Evolutionary conservation across 2,797 vertebrate genomes (phyloP), one percentile per base, ranked within the genome.

Genomic region (Bradypus variegatus): DNA sequence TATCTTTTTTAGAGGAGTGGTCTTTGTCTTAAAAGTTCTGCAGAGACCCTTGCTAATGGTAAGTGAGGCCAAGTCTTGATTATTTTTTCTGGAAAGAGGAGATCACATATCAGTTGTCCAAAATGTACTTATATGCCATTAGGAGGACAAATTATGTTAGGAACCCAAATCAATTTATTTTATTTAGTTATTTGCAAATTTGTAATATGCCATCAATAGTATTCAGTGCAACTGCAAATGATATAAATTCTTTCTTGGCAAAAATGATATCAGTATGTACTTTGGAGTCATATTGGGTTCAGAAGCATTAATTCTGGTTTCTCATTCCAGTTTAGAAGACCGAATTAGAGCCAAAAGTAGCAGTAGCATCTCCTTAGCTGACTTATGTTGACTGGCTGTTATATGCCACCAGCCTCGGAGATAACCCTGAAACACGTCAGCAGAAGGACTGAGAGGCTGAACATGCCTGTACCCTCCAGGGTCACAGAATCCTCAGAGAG

Each of bases 101-200:
- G 69, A 60, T 33, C 36, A 58, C 45, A 31, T 15, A 23, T 48
- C 19, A 86, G 33, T 91, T 48, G 33, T 38, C 48, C 21, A 78
- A 0, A 1, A 3, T 45, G 38, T 53, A 6, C 0, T 93, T 31
- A 15, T n/a, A 9, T 31, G 77, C 60, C 41, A n/a, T 94, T 75
- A 55, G 0, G 14, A 87, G 73, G 55, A 33, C 29, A 25, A 92
- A 38, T 62, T 79, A 31, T 0, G 1, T 84, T 58, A 64, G 88
- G 50, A 75, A 41, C n/a, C 36, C n/a, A 77, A 36, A n/a, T 77
- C 60, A 84, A 77, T 64, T 72, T 41, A 41, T 33, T 89, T 72
- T 82, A 77, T 50, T 81, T 58, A 72, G 45, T 85, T 89, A 83
- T 58, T 70, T 80, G 25, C 78, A 92, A 64, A 70, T 36, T 64